phyloP scores from a whole-genome alignment of 2,113 vertebrate genomes.

The Poicephalus gulielmi region DNA sequence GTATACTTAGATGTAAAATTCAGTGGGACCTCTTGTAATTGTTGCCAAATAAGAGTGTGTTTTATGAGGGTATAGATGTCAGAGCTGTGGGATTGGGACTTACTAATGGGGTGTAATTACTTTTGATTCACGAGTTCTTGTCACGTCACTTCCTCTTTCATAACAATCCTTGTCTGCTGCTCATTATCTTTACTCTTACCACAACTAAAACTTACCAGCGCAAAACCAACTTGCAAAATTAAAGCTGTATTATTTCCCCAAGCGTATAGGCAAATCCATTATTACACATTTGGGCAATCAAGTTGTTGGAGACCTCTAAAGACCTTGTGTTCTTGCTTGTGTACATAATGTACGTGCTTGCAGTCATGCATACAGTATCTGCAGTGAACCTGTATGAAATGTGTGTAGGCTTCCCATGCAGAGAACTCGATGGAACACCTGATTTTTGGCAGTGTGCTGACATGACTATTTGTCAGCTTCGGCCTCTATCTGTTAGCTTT shows the following conservation, averaged over 20 bases:
- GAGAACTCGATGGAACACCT: neutral
- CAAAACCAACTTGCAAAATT: neutral
- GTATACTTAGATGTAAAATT: neutral
- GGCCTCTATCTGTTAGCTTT: neutral
- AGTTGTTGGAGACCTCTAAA: neutral
- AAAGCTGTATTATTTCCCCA: neutral
- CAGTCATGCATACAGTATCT: accelerated
- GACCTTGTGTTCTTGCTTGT: accelerated
- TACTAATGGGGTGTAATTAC: neutral
- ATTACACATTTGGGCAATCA: neutral
- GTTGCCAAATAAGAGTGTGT: neutral
- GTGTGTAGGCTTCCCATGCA: neutral
- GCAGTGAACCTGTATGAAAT: neutral
- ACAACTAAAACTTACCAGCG: neutral
- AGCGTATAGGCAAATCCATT: neutral
- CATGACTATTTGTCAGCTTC: neutral
- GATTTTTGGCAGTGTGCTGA: neutral
- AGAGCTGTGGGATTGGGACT: neutral
- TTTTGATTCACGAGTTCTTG: slow-evolving; percentile 19
- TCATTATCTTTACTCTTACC: neutral
- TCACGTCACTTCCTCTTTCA: neutral
- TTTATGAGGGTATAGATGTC: neutral
- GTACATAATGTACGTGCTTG: accelerated
- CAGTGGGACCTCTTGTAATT: neutral
- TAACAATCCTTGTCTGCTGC: neutral